Evolutionary conservation across 2,113 vertebrate genomes (phyloP), one percentile per base, ranked within the genome.

Genomic region (Colaptes auratus): DNA sequence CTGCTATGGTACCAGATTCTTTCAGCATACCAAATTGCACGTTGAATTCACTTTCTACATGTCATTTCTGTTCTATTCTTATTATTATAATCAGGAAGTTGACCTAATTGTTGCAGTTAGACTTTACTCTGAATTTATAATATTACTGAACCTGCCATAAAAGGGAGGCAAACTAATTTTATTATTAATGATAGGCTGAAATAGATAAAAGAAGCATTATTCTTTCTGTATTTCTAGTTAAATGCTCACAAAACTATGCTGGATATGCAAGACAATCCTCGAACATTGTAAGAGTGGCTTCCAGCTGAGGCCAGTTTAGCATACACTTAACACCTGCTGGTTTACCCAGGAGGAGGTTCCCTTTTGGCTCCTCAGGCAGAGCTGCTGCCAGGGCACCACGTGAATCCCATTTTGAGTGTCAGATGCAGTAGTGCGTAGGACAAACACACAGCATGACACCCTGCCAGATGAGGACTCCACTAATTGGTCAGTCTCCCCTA

Each of bases 301-400:
- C 95, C 95, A 95, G 86, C 96, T 72, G 95, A 76, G 92, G 25
- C 73, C 66, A 30, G 89, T 18, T 91, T 28, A 90, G 88, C 87
- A 20, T 27, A 33, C 76, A 55, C 80, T 90, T 15, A 58, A 30
- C 92, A 86, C 86, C 92, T 95, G 91, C 95, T 73, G 91, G 75
- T 52, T 70, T 52, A 42, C 55, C 67, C 66, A 4, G 69, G 15
- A 85, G 71, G 81, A 79, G 59, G 84, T 71, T 93, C 84, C 81
- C 92, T 42, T 90, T 74, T 87, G 95, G 90, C 82, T 86, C 16
- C 77, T 61, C 30, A 24, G 87, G 74, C 70, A 71, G 71, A 74
- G 56, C 87, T 60, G 69, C 82, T 90, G 93, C 96, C 95, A 82
- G 92, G 90, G 44, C 82, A 61, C 80, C 27, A 25, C 73, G 66